phyloP scores from a whole-genome alignment of 2,888 invertebrate genomes.

The Drosophila borealis region DNA sequence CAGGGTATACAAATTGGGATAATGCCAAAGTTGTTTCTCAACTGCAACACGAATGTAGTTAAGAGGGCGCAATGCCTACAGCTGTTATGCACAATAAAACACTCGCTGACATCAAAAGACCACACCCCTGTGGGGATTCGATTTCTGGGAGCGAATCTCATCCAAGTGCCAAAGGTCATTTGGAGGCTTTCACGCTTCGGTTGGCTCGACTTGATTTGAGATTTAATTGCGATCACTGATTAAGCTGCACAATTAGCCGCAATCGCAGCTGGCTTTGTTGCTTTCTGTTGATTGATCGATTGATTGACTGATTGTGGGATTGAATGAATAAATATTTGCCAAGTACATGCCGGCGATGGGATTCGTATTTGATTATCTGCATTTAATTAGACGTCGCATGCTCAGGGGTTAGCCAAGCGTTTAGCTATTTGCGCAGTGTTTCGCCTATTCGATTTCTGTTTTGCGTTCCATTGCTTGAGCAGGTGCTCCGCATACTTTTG shows the following conservation, averaged over 20 bases:
- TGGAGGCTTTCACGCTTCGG: conserved; percentile 54
- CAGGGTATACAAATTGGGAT: neutral
- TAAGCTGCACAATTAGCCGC: conserved; percentile 37
- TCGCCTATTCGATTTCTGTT: conserved; percentile 28
- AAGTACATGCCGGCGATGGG: conserved; percentile 3
- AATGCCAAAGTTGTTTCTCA: neutral
- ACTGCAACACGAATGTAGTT: neutral
- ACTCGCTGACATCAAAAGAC: conserved; percentile 37
- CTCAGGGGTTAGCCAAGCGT: conserved; percentile 64
- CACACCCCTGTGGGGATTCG: conserved; percentile 41
- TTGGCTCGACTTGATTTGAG: conserved; percentile 12
- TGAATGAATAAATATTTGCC: conserved; percentile 42
- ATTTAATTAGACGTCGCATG: conserved; percentile 54
- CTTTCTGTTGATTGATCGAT: conserved; percentile 33
- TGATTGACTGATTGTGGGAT: conserved; percentile 38
- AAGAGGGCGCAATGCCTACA: conserved; percentile 5
- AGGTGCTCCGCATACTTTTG: conserved; percentile 25
- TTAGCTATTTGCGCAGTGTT: conserved; percentile 54
- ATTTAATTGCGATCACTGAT: conserved; percentile 54
- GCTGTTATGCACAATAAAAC: neutral
- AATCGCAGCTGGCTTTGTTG: conserved; percentile 11
- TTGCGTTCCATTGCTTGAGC: conserved; percentile 33
- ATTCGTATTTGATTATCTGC: conserved; percentile 59
- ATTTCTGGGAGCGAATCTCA: conserved; percentile 18
- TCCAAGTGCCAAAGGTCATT: conserved; percentile 49